These are phyloP conservation scores for Clarias magur DNA, from an alignment of 2,113 vertebrate genomes.

Conservation along the genomic window DNA sequence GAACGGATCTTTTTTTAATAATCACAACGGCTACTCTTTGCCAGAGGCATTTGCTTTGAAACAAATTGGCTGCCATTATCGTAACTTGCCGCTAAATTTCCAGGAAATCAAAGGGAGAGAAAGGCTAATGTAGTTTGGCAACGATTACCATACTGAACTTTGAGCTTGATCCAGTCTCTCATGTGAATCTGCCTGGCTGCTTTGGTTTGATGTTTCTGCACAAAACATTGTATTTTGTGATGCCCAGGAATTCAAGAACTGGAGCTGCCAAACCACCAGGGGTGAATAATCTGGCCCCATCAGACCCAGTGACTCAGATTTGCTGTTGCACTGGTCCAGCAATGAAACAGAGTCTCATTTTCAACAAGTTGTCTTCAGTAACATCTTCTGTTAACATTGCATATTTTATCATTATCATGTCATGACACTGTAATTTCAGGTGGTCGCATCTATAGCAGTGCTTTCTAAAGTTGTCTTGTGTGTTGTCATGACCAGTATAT, in stretches of 20 bases:
- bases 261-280: slow-evolving; percentile 32
- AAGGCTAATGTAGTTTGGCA: slow-evolving; percentile 50
- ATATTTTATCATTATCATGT: not conserved
- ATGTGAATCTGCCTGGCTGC: slow-evolving; percentile 43
- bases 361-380: not conserved
- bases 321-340: slow-evolving; percentile 18
- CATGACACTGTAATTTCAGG: not conserved
- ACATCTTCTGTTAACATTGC: not conserved
- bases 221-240: slow-evolving; percentile 39
- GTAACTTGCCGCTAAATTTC: slow-evolving; percentile 41
- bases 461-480: not conserved
- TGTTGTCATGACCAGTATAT: not conserved
- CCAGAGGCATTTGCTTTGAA: slow-evolving; percentile 50
- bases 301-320: slow-evolving; percentile 39
- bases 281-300: slow-evolving; percentile 46
- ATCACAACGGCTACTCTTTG: slow-evolving; percentile 30
- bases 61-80: slow-evolving; percentile 48
- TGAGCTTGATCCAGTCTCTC: slow-evolving; percentile 49
- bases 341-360: slow-evolving; percentile 16
- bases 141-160: slow-evolving; percentile 50
- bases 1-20: slow-evolving; percentile 34
- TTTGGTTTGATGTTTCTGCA: slow-evolving; percentile 39
- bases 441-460: not conserved
- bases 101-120: slow-evolving; percentile 48
- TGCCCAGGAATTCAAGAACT: slow-evolving; percentile 37